Conservation (phyloP, 2,797 vertebrate genomes). For the Hippoglossus hippoglossus region DNA sequence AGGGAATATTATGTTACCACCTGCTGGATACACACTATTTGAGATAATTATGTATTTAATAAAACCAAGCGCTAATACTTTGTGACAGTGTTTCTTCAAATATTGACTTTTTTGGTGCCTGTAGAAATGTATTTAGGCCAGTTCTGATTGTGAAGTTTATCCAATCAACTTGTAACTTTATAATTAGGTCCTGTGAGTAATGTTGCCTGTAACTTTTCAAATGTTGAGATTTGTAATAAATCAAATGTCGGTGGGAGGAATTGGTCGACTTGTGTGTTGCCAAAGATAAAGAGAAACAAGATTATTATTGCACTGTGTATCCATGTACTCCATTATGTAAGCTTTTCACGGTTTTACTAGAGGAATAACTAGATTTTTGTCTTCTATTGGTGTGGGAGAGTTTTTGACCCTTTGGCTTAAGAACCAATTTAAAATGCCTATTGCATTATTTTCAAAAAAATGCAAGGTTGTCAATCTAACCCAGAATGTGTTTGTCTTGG, state of each 20-base stretch:
- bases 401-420: constrained; percentile 28
- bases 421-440: constrained; percentile 37
- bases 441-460: constrained; percentile 24
- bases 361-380: not conserved
- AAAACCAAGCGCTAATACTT: not conserved
- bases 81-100: not conserved
- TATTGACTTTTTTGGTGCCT: not conserved
- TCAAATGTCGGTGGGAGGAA: too few species aligned
- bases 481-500: constrained; percentile 32
- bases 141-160: not conserved
- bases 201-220: not conserved
- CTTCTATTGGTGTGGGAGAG: not conserved
- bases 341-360: not conserved
- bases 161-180: constrained; percentile 1
- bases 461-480: constrained; percentile 33
- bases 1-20: not conserved
- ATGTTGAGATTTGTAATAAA: not conserved
- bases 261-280: too few species aligned
- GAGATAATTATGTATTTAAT: not conserved
- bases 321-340: not conserved
- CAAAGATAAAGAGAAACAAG: not conserved
- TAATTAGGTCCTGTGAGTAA: constrained; percentile 1
- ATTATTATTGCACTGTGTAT: not conserved
- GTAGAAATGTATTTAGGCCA: not conserved
- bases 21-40: not conserved